Conservation (phyloP, 2,113 vertebrate species). For the Pomatorhinus ruficollis region DNA sequence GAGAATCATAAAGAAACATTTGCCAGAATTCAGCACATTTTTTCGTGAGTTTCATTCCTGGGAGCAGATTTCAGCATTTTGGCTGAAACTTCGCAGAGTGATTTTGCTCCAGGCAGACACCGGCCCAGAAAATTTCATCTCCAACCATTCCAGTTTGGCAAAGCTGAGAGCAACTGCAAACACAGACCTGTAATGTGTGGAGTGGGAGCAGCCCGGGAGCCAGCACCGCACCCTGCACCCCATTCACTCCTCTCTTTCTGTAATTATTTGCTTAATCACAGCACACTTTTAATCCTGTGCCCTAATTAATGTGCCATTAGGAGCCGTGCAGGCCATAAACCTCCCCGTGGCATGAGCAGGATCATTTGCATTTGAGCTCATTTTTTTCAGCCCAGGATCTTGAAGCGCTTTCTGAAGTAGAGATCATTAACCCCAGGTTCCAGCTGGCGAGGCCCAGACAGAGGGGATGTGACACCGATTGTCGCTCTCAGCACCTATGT, state of each 20-base stretch:
- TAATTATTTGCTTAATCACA: slow-evolving; percentile 66
- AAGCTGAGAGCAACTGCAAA: background rate
- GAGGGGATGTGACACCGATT: background rate
- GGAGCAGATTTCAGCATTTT: slow-evolving; percentile 40
- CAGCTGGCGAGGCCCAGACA: slow-evolving; percentile 4
- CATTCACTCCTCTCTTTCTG: slow-evolving; percentile 42
- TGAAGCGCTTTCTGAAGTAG: slow-evolving; percentile 37
- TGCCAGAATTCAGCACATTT: background rate
- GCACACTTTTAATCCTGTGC: slow-evolving; percentile 48
- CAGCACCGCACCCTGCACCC: background rate
- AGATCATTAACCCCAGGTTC: slow-evolving; percentile 53
- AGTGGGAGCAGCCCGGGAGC: background rate
- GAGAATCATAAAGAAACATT: fast-evolving
- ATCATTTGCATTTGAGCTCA: slow-evolving; percentile 34
- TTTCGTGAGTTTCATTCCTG: background rate
- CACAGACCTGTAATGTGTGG: background rate
- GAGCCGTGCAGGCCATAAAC: slow-evolving; percentile 43
- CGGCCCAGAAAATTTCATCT: background rate
- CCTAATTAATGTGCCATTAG: slow-evolving; percentile 56
- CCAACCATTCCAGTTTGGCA: slow-evolving; percentile 41
- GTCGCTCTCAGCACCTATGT: background rate
- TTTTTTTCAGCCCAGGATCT: background rate
- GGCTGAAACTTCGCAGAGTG: background rate
- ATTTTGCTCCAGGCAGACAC: slow-evolving; percentile 20
- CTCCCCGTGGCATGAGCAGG: slow-evolving; percentile 26